phyloP scores from a whole-genome alignment of 2,797 vertebrate species.

The Fistularia tabacaria region DNA sequence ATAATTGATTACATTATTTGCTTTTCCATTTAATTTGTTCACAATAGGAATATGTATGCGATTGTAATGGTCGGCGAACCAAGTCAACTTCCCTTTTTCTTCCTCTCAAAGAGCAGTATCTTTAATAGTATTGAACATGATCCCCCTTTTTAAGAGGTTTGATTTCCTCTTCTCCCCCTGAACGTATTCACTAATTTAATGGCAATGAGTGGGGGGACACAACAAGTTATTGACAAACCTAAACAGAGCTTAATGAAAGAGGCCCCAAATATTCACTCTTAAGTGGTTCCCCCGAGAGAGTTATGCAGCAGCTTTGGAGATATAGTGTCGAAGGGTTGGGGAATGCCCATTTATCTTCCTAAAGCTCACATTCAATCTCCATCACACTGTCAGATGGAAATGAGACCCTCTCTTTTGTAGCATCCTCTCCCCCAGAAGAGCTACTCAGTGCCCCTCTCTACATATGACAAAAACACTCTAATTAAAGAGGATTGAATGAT shows the following conservation, averaged over 20 bases:
- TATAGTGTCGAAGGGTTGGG: constrained; percentile 54
- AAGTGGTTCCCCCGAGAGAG: constrained; percentile 51
- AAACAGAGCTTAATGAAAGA: constrained; percentile 57
- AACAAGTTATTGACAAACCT: constrained; percentile 58
- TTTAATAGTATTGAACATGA: constrained; percentile 7
- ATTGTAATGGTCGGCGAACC: no score
- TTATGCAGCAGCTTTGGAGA: constrained; percentile 43
- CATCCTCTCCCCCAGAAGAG: constrained; percentile 59
- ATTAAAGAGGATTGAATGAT: constrained; percentile 72
- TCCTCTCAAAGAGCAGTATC: constrained; percentile 12
- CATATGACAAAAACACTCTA: constrained; percentile 65
- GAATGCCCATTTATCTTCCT: constrained; percentile 78
- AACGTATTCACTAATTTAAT: constrained; percentile 26
- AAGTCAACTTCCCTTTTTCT: neutral
- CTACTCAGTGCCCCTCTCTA: constrained; percentile 56
- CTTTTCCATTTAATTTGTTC: no score
- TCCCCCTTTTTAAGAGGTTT: constrained; percentile 12
- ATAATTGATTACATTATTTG: no score
- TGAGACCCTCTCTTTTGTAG: constrained; percentile 68
- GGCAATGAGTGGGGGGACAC: constrained; percentile 13
- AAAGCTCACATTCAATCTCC: constrained; percentile 80
- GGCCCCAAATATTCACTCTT: constrained; percentile 54
- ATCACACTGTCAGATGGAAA: constrained; percentile 77
- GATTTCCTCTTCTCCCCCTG: constrained; percentile 1
- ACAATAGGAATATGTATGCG: no score